Conservation (phyloP, 2,888 invertebrate genomes). For the Plagiodera versicolora region DNA sequence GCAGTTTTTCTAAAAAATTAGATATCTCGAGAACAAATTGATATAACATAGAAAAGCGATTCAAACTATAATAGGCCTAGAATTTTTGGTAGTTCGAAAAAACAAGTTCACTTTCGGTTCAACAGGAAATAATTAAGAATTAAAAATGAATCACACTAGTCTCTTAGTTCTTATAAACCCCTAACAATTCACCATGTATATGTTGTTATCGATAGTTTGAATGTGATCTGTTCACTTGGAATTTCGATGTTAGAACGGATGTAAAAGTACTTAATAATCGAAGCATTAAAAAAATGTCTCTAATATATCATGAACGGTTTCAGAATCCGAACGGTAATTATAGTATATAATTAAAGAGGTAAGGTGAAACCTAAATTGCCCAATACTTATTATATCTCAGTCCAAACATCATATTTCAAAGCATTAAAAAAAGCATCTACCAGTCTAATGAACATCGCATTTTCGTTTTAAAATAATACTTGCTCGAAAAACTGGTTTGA, state of each 20-base stretch:
- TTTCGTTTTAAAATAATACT: conserved; percentile 37
- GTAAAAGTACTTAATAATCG: conserved; percentile 7
- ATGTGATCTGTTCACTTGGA: not conserved
- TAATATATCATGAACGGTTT: conserved; percentile 22
- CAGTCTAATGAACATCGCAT: conserved; percentile 36
- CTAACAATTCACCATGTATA: too few relatives aligned
- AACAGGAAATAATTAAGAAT: too few relatives aligned
- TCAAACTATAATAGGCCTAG: too few relatives aligned
- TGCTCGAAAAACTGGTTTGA: conserved; percentile 39
- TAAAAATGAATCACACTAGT: too few relatives aligned
- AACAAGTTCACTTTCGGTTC: too few relatives aligned
- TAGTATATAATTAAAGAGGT: conserved; percentile 30
- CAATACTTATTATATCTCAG: conserved; percentile 23
- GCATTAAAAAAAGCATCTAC: conserved; percentile 35
- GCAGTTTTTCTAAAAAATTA: too few relatives aligned
- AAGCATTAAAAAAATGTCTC: conserved; percentile 17
- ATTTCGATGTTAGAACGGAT: conserved; percentile 6
- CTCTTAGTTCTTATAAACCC: too few relatives aligned
- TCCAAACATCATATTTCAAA: conserved; percentile 30
- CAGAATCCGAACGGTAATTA: conserved; percentile 22
- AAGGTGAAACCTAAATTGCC: conserved; percentile 29
- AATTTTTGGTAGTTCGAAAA: too few relatives aligned
- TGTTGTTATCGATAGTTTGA: not conserved
- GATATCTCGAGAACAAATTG: too few relatives aligned
- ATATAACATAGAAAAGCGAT: too few relatives aligned